Evolutionary conservation across 2,888 invertebrate species (phyloP).

Genomic region (Carterocephalus palaemon): DNA sequence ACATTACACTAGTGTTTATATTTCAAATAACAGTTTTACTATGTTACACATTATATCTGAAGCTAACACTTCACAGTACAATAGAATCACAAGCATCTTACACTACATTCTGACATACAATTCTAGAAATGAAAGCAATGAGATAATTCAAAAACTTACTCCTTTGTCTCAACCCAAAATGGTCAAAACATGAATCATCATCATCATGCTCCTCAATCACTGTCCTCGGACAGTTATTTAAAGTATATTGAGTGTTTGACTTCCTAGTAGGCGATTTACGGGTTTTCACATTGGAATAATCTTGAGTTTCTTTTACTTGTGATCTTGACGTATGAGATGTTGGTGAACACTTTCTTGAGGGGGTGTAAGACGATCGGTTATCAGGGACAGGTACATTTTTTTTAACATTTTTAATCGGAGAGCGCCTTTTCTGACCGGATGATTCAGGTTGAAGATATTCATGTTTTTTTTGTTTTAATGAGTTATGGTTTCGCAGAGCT

Average conservation of each 20-base stretch:
- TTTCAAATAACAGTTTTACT: too few species aligned
- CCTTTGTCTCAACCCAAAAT: constrained; percentile 47
- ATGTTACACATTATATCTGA: too few species aligned
- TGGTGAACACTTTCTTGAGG: constrained; percentile 41
- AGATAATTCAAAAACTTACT: constrained; percentile 43
- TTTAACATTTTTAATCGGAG: constrained; percentile 38
- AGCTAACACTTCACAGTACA: too few species aligned
- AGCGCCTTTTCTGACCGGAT: constrained; percentile 40
- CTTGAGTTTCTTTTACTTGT: constrained; percentile 37
- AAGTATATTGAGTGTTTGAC: constrained; percentile 38
- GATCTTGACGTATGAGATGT: constrained; percentile 35
- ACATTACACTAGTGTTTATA: too few species aligned
- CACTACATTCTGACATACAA: too few species aligned
- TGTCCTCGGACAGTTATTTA: constrained; percentile 51
- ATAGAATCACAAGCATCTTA: too few species aligned
- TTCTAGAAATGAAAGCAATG: neutral
- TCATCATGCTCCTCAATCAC: constrained; percentile 34
- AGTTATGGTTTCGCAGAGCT: constrained; percentile 72
- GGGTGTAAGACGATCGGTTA: constrained; percentile 36
- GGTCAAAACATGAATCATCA: constrained; percentile 45
- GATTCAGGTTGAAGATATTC: constrained; percentile 40
- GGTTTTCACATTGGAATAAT: constrained; percentile 23
- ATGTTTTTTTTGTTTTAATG: constrained; percentile 44
- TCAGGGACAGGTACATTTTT: constrained; percentile 41
- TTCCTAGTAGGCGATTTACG: constrained; percentile 39